Base-by-base conservation (phyloP, 2,888 invertebrate genomes). In the Thereva nobilitata region DNA sequence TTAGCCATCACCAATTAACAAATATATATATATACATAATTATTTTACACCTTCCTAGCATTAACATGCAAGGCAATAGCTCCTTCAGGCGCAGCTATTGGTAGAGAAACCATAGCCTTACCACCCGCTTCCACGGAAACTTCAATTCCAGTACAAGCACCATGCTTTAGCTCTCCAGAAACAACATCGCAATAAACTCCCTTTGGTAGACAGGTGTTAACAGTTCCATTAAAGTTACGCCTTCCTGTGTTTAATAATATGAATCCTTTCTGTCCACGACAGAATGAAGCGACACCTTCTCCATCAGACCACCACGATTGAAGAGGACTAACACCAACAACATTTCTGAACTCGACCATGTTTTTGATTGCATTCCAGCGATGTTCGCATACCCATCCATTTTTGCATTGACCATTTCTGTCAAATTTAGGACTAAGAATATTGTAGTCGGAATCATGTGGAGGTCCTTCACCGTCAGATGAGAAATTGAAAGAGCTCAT, bases 401-500 rank as follows among this genome's bases (percentile, higher is more conserved):
- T 86, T 0, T 83, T 84, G 74, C 91, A 91, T 0, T 83, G 79
- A 2, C 80, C 79, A 71, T 90, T 88, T 6, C 83, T 75, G 71
- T 87, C 86, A 69, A 90, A 85, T 37, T 80, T 75, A 49, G 86
- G 85, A 0, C 83, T 81, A 5, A 82, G 70, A 9, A 84, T 81
- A 71, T 83, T 82, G 10, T 78, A 83, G 6, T 79, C 70, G 0
- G 57, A 70, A 72, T 86, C 84, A 34, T 80, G 75, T 0, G 87
- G 87, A 8, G 87, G 87, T 12, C 86, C 86, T 66, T 70, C 64
- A 65, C 72, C 70, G 7, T 42, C 53, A 44, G 84, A 72, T 1
- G 77, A 75, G 80, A 92, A 95, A 45, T 76, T 81, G 76, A 85
- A 95, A 73, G 92, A 92, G 75, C 92, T 93, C 90, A 95, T 92